Percentiles rank a stretch among this genome's conserved stretches.
Evolutionary conservation across 2,113 vertebrate species (phyloP).

Genomic region (Dromiciops gliroides): DNA sequence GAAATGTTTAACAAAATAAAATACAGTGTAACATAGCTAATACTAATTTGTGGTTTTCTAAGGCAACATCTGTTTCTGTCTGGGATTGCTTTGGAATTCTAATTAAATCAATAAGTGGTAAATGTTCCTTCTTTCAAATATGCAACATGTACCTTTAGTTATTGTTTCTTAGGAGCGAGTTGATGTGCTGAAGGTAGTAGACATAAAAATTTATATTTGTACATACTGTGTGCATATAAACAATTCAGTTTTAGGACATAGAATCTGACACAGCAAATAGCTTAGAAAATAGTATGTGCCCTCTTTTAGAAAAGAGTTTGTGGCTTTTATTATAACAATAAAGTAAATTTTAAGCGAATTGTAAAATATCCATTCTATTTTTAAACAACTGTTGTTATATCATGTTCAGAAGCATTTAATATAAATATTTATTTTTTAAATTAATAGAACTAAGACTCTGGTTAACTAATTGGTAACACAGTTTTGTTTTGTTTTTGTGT

Average conservation of each 20-base stretch:
- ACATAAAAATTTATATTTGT: constrained; percentile 21
- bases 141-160: constrained; percentile 35
- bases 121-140: constrained; percentile 15
- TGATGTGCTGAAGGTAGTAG: background rate
- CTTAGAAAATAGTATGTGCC: background rate
- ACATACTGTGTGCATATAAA: constrained; percentile 33
- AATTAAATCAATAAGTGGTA: constrained; percentile 2
- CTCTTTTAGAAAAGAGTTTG: background rate
- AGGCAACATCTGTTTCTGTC: no score
- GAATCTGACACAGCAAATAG: background rate
- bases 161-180: constrained; percentile 30
- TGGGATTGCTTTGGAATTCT: constrained; percentile 35
- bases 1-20: background rate
- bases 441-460: background rate
- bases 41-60: no score
- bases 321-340: background rate
- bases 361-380: background rate
- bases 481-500: background rate
- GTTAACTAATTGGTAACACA: background rate
- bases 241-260: background rate
- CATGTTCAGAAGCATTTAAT: background rate
- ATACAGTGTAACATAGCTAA: no score
- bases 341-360: background rate
- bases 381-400: background rate
- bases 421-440: background rate